Percentiles rank a stretch among this genome's conserved stretches.
phyloP scores from a whole-genome alignment of 64 coral and sea anemone species.

The Dendrophyllia cribrosa region DNA sequence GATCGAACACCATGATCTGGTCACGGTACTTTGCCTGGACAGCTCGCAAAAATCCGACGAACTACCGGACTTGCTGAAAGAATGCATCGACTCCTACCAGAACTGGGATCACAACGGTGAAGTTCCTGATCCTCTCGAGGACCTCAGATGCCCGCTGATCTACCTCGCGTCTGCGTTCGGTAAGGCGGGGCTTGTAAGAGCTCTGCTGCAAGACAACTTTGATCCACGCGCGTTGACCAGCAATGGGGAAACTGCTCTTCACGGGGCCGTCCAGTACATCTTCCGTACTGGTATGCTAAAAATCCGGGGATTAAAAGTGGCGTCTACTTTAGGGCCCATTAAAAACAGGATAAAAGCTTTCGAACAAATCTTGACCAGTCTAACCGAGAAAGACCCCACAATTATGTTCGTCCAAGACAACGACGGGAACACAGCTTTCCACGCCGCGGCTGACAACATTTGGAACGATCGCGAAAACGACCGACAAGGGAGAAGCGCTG shows the following conservation, averaged over 20 bases:
- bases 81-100: conserved; percentile 30
- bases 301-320: conserved; percentile 11
- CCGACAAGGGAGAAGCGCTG: background rate
- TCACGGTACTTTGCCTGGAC: conserved; percentile 33
- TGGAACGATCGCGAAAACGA: conserved; percentile 48
- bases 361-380: conserved; percentile 1
- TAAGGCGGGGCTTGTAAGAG: background rate
- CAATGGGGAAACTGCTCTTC: conserved; percentile 18
- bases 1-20: conserved; percentile 39
- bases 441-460: conserved; percentile 12
- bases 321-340: conserved; percentile 22
- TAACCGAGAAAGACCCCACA: conserved; percentile 12
- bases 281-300: background rate
- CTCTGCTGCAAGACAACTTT: conserved; percentile 17
- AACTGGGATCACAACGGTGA: conserved; percentile 38
- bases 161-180: conserved; percentile 27
- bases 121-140: conserved; percentile 35
- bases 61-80: conserved; percentile 26
- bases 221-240: background rate
- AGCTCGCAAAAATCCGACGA: conserved; percentile 53
- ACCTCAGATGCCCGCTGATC: conserved; percentile 25
- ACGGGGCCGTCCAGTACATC: conserved; percentile 20
- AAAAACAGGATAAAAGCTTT: conserved; percentile 45
- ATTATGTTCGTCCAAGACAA: conserved; percentile 39
- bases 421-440: conserved; percentile 35